Base-by-base conservation (phyloP, 23 tunicate genomes). In the Halocynthia aurantium region DNA sequence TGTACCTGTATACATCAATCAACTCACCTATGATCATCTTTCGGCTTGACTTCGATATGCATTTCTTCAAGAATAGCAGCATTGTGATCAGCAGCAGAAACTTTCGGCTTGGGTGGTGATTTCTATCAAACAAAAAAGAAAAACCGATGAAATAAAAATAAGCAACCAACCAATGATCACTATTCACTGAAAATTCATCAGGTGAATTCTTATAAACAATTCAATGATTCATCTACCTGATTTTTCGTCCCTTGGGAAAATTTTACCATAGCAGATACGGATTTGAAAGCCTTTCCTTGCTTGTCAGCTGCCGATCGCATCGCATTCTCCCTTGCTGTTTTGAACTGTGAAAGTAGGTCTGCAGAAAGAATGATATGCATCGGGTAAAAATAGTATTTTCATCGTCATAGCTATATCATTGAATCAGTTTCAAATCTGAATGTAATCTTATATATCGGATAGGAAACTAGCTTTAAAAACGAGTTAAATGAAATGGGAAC, bases 271-370 rank as follows among this genome's bases (percentile, higher is more conserved):
- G 87, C 95, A 58, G 76, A 55, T 22, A 78, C 84, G 10, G 87
- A 67, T 66, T 88, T 83, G 55, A 88, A 67, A 10, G 95, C 95
- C 51, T 67, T 70, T 57, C 83, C 81, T 63, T 88, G 95, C 69
- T 88, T 88, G 40, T 88, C 69, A 6, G 87, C 84, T 53, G 95
- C 95, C 13, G 72, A 68, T 0, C 83, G 84, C 19, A 88, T 55
- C 50, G 95, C 95, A 50, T 55, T 50, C 7, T 70, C 87, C 4
- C 81, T 81, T 8, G 86, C 81, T 22, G 80, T 51, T 51, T 78
- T 83, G 61, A 88, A 88, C 55, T 83, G 81, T 12, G 73, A 82
- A 50, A 88, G 75, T 7, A 88, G 81, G 68, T 83, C 95, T 88
- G 56, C 44, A 79, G 73, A 55, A 50, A 75, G 19, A 50, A 17